Evolutionary conservation across 1,140 invertebrate species (phyloP).

Genomic region (Aricia agestis): DNA sequence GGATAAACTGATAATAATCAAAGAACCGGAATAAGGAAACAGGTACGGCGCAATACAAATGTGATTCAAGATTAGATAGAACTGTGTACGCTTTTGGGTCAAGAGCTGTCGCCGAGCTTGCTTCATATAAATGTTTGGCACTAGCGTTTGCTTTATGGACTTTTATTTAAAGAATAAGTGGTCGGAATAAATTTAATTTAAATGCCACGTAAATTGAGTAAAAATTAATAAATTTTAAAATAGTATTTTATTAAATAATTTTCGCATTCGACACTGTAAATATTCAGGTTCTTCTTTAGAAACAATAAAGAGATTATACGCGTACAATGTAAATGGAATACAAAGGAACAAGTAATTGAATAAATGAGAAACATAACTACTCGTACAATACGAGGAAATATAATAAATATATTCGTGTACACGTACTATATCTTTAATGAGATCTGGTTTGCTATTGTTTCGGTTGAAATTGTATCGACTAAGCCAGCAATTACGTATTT

Average conservation of each 20-base stretch:
- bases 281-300: neutral
- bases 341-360: neutral
- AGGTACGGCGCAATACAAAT: slow-evolving; percentile 13
- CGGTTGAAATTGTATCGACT: slow-evolving; percentile 40
- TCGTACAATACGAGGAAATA: neutral
- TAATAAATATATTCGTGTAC: slow-evolving; percentile 1
- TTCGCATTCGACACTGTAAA: neutral
- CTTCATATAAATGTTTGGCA: slow-evolving; percentile 37
- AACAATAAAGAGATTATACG: neutral
- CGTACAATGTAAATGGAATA: neutral
- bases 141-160: slow-evolving; percentile 27
- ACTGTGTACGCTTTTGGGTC: slow-evolving; percentile 35
- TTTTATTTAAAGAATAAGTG: slow-evolving; percentile 14
- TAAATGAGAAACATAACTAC: neutral
- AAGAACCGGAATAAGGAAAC: slow-evolving; percentile 13
- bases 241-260: neutral
- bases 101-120: slow-evolving; percentile 34
- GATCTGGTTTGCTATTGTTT: slow-evolving; percentile 15
- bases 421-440: slow-evolving; percentile 6
- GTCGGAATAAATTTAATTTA: neutral
- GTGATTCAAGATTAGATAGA: slow-evolving; percentile 31
- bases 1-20: slow-evolving; percentile 2
- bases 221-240: neutral
- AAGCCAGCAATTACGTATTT: slow-evolving; percentile 54
- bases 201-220: neutral